Base-by-base conservation (phyloP, 2,797 vertebrate genomes). In the Falco peregrinus region DNA sequence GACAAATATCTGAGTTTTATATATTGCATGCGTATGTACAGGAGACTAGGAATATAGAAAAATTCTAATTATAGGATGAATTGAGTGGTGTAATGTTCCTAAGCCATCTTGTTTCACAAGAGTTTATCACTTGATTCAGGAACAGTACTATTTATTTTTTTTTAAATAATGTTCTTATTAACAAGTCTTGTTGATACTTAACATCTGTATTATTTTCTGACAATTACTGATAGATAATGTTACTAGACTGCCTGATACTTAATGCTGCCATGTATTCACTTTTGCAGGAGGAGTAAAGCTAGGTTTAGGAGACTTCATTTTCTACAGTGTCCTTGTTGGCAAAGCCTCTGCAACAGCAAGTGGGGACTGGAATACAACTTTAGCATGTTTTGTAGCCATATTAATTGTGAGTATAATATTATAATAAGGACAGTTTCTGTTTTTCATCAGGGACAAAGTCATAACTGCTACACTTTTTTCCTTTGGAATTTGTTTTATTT, bases 291-390 rank as follows among this genome's bases (percentile, higher is more conserved):
- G 99, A 83, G 99, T 99, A 76, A 99, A 99, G 86, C 98, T 99
- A 11, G 99, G 99, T 64, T 98, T 99, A 41, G 99, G 99, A 96
- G 99, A 99, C 96, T 99, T 99, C 98, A 99, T 99, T 98, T 99
- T 99, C 98, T 99, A 99, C 98, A 99, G 99, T 96, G 99, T 99
- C 98, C 97, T 99, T 90, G 99, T 99, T 97, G 99, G 99, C 81
- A 99, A 99, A 98, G 99, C 99, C 61, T 99, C 99, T 33, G 99
- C 99, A 90, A 98, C 99, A 48, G 99, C 99, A 97, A 99, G 99
- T 4, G 99, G 99, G 29, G 99, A 99, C 98, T 99, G 99, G 99
- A 99, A 99, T 98, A 99, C 99, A 70, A 99, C 99, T 56, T 98
- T 99, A 67, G 99, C 99, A 60, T 99, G 99, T 98, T 99, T 99